phyloP scores from a whole-genome alignment of 2,113 vertebrate genomes.

The Lichenostomus cassidix region DNA sequence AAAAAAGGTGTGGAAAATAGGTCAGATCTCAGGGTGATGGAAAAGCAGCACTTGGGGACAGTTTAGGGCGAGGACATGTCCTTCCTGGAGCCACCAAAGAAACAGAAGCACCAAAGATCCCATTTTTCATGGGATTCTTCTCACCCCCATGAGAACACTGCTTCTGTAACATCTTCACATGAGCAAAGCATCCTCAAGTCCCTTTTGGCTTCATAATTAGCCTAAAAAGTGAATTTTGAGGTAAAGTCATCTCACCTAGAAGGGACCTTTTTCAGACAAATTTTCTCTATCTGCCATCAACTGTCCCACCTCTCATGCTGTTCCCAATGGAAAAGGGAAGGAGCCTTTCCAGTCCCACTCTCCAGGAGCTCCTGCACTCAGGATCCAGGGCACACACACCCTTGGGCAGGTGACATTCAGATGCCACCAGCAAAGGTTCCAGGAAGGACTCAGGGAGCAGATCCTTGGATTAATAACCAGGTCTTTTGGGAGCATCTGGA shows the following conservation, averaged over 20 bases:
- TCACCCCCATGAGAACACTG: accelerated
- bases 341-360: neutral
- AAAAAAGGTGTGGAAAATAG: neutral
- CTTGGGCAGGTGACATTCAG: neutral
- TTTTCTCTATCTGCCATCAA: neutral
- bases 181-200: neutral
- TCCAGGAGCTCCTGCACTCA: neutral
- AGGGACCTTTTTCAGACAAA: neutral
- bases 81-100: neutral
- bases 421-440: neutral
- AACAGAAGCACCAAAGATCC: neutral
- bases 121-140: neutral
- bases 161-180: neutral
- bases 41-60: neutral
- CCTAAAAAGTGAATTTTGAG: neutral
- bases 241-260: neutral
- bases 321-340: neutral
- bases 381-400: accelerated
- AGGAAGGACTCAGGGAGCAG: neutral
- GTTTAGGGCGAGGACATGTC: neutral
- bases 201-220: neutral
- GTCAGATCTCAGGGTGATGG: neutral
- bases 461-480: accelerated
- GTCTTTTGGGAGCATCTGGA: neutral
- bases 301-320: neutral